These are phyloP conservation scores for Gobio gobio DNA, from an alignment of 2,113 vertebrate species.

Conservation along the genomic window DNA sequence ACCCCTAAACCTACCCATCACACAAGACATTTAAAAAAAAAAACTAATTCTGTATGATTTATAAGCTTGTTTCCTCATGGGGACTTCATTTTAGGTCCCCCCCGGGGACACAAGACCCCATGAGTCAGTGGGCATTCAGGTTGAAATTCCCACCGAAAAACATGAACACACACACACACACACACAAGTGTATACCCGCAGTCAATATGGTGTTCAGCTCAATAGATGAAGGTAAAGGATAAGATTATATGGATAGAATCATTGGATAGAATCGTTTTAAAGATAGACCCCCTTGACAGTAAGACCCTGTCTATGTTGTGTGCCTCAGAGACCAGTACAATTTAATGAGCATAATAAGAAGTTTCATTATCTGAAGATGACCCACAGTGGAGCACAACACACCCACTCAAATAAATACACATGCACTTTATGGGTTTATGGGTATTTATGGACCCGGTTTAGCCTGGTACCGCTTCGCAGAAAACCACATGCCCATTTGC, in stretches of 20 bases:
- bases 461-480: background rate
- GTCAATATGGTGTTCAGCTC: background rate
- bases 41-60: too few species aligned
- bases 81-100: too few species aligned
- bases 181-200: background rate
- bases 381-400: constrained; percentile 43
- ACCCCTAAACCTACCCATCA: too few species aligned
- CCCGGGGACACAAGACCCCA: too few species aligned
- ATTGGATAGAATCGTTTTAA: constrained; percentile 18
- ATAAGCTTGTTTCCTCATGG: too few species aligned
- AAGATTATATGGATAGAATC: constrained; percentile 7
- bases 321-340: constrained; percentile 35
- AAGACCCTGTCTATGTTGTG: constrained; percentile 15
- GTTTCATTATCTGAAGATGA: constrained; percentile 44
- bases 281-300: constrained; percentile 20
- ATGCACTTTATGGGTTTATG: constrained; percentile 25
- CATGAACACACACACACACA: too few species aligned
- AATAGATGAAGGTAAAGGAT: background rate
- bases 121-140: too few species aligned
- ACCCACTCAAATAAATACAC: constrained; percentile 28
- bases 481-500: constrained; percentile 11
- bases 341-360: constrained; percentile 45
- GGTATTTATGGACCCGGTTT: constrained; percentile 18
- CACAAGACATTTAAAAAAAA: too few species aligned
- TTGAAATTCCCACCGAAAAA: too few species aligned